Evolutionary conservation across 2,888 invertebrate species (phyloP), one percentile per base, ranked within the genome.

Genomic region (Phaonia tiefii): DNA sequence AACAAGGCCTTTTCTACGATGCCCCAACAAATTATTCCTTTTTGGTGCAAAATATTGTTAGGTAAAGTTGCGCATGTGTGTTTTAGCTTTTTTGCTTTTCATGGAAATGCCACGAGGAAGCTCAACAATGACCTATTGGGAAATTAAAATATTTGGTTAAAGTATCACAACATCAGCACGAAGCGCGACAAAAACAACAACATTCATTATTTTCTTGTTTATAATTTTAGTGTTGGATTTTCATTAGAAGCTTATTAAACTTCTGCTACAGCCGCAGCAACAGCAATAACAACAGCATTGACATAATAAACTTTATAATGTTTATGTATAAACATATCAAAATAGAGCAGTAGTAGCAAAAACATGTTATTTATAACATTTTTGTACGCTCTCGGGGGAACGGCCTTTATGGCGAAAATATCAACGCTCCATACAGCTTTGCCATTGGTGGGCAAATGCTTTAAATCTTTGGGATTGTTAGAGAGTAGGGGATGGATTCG

Each of bases 141-240:
- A 74, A 74, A 74, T 74, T 74, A 74, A 74, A 74, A 74, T 63
- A 54, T 66, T 74, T 66, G 65, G 22, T 66, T 20, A 58, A 25
- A 13, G 22, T 31, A 10, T 31, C 20, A 42, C 15, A 56, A 8
- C 15, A 31, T 22, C 11, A 22, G 8, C 5, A 37, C 11, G 37
- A 22, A 42, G 42, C 60, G 11, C 25, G 1, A 11, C 3, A 22
- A 54, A 15, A n/a, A 1, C 8, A 22, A 13, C 20, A 17, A 15
- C 11, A 20, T 70, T 15, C 5, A 5, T 70, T 37, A 39, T 39
- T 10, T 15, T 42, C 20, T 22, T 63, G 42, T 66, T 65, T 60
- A 42, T 46, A 42, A 39, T 51, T 42, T 73, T 63, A 26, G n/a
- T 22, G 54, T 74, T 66, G 31, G 22, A 17, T 56, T 66, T 74